Evolutionary conservation across 2,797 vertebrate genomes (phyloP), one percentile per base, ranked within the genome.

Genomic region (Neomorphus geoffroyi): DNA sequence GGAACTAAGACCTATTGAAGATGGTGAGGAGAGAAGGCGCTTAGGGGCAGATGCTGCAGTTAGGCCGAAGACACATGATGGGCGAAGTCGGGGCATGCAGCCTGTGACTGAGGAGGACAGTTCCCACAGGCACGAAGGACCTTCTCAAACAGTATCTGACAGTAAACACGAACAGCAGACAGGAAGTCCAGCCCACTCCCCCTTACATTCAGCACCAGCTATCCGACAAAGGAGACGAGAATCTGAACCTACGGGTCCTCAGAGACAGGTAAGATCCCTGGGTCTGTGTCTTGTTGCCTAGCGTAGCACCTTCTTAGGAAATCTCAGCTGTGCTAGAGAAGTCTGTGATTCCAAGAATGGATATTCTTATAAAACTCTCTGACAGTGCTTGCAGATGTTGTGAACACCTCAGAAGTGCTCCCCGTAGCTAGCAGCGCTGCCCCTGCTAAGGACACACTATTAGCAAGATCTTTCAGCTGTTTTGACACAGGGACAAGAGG

Each of bases 1-100:
- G 98, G 99, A 99, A 61, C 98, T 99, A 33, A 98, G 99, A n/a
- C 99, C 99, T 3, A 96, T 99, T 93, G 99, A 99, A 50, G 99
- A 99, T 61, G 98, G 98, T 87, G 99, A 99, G 12, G 99, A 99
- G 96, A 97, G 98, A 79, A 97, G 98, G 91, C 97, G 98, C 60
- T 93, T 98, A 18, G 98, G 98, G 45, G 89, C 96, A 11, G 98
- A 98, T 16, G 98, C 98, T 90, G 92, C 97, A 54, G 96, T 99
- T 43, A 98, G 98, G 84, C 98, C 98, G 53, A 99, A 98, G 97
- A 98, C 97, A 7, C 98, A 98, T 7, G 98, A 98, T 7, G 98
- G 98, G 24, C 97, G 98, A 97, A 98, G 98, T 62, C 97, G 98
- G 28, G 97, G 98, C 75, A 98, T 99, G 98, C 98, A 99, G 81